A percentile compares a stretch with the other conserved stretches of the same genome.
Conservation (phyloP, 2,797 vertebrate genomes). For the Chiloscyllium punctatum region DNA sequence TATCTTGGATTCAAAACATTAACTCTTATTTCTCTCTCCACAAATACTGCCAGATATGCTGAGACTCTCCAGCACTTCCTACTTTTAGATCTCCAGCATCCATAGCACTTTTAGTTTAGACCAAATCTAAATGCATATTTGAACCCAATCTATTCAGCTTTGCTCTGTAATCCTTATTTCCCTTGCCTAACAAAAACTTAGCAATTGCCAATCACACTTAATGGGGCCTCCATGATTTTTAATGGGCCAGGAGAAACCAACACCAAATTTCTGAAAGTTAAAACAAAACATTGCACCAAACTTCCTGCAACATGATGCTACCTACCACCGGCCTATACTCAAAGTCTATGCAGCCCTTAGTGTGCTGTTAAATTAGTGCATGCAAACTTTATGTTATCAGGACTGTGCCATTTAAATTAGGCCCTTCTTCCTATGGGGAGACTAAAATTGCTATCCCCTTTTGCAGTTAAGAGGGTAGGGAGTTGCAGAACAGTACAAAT, state of each 20-base stretch:
- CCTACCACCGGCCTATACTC: neutral
- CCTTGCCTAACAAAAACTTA: neutral
- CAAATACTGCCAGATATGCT: too few species aligned
- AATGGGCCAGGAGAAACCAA: neutral
- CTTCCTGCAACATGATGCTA: neutral
- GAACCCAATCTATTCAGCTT: neutral
- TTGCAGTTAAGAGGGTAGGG: neutral
- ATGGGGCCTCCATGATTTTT: neutral
- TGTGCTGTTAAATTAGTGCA: neutral
- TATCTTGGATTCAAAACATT: too few species aligned
- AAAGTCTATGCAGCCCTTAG: neutral
- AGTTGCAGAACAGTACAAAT: neutral
- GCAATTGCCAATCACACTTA: neutral
- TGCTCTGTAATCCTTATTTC: neutral
- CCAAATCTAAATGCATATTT: neutral
- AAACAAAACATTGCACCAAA: neutral
- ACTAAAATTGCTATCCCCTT: neutral
- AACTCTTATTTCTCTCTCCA: too few species aligned
- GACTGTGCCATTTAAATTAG: neutral
- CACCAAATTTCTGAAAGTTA: neutral
- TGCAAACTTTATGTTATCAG: neutral
- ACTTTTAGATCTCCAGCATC: too few species aligned
- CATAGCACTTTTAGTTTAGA: too few species aligned
- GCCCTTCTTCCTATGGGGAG: neutral
- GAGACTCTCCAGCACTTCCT: too few species aligned